Evolutionary conservation across 2,113 vertebrate species (phyloP), one percentile per base, ranked within the genome.

Genomic region (Chlamydotis undulata): DNA sequence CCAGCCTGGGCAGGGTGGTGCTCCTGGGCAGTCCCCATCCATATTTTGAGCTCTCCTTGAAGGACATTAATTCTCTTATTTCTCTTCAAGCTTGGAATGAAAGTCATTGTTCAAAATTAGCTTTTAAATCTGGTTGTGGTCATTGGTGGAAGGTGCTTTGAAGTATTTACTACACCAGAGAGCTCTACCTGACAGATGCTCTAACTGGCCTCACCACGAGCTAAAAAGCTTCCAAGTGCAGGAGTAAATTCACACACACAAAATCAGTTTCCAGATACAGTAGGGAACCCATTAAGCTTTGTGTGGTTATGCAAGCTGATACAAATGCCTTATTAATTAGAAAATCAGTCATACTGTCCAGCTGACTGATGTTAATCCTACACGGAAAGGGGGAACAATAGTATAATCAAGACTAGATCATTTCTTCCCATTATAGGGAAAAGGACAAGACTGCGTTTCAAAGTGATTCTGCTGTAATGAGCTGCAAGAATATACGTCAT

Each of bases 301-400:
- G 89, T 95, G 89, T 93, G 96, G 96, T 94, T 97, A 95, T 91
- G 87, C n/a, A 86, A 91, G 93, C 88, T 64, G 93, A 93, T 97
- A 97, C 97, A 97, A 98, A 98, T 97, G 97, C 97, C 45, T 85
- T 95, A 97, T 98, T 98, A 98, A 98, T 98, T 97, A 97, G 96
- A 98, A 98, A 98, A 98, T 98, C 97, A 98, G 97, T 98, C 96
- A 97, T 37, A n/a, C 96, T 96, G 96, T 98, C 97, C 39, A 14
- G 83, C 91, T 97, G 97, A 98, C 96, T 97, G 98, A 98, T 98
- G 96, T 93, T 96, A 96, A 84, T 95, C 93, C 90, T 94, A 52
- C 19, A 75, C 61, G 2, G 12, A 96, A 96, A 96, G 84, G 84
- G 94, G 93, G 92, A 96, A 96, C 95, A 97, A 96, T 93, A 97